Percentiles rank a stretch among this genome's conserved stretches.
Evolutionary conservation across 2,888 invertebrate species (phyloP).

Genomic region (Spodoptera littoralis): DNA sequence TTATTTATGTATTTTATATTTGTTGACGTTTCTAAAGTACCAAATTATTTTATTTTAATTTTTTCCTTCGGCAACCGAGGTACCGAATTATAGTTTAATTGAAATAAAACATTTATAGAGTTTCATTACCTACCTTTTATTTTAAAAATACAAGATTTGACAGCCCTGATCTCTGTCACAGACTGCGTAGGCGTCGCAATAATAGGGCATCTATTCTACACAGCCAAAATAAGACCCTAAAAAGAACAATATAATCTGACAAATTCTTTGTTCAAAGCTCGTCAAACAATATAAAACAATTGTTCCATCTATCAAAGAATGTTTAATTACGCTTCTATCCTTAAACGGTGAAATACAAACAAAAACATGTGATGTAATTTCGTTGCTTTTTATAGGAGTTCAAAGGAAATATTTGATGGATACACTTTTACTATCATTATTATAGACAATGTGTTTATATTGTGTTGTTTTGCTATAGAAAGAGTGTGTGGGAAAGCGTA

Average conservation of each 20-base stretch:
- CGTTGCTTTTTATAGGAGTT: constrained; percentile 21
- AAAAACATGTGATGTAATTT: constrained; percentile 18
- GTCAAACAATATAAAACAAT: constrained; percentile 24
- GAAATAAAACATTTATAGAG: too few relatives aligned
- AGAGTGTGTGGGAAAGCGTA: constrained; percentile 43
- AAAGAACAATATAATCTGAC: constrained; percentile 5
- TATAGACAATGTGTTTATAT: constrained; percentile 34
- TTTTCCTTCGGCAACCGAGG: too few relatives aligned
- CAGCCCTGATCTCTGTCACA: too few relatives aligned
- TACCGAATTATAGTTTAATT: too few relatives aligned
- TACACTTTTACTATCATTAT: constrained; percentile 25
- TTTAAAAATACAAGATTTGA: too few relatives aligned
- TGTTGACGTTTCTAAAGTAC: too few relatives aligned
- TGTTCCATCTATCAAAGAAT: constrained; percentile 31
- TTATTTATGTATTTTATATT: too few relatives aligned
- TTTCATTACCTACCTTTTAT: too few relatives aligned
- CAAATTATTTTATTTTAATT: too few relatives aligned
- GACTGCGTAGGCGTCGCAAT: too few relatives aligned
- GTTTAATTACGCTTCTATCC: constrained; percentile 35
- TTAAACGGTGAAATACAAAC: constrained; percentile 9
- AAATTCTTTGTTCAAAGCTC: constrained; percentile 14
- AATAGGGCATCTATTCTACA: too few relatives aligned
- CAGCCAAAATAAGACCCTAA: not conserved
- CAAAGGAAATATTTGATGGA: constrained; percentile 24
- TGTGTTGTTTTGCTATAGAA: constrained; percentile 36